Percentiles rank a stretch among this genome's conserved stretches.
These are phyloP conservation scores for Marisa cornuarietis DNA, from an alignment of 1,140 invertebrate species.

Conservation along the genomic window DNA sequence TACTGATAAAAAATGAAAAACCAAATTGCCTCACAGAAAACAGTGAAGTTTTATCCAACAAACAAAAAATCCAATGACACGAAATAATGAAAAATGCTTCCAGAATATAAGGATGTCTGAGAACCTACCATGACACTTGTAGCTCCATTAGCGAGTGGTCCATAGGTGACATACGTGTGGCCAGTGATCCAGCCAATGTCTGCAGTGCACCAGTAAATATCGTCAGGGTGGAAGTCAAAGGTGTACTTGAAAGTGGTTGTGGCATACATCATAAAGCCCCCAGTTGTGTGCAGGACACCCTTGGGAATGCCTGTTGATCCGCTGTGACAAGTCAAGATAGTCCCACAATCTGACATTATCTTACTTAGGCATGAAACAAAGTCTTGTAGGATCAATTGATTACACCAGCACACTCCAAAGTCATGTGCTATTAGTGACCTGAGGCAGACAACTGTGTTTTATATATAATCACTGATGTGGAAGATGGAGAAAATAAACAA, in stretches of 20 bases:
- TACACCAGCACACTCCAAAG: no score
- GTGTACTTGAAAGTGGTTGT: constrained; percentile 75
- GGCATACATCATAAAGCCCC: constrained; percentile 90
- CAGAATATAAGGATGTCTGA: neutral
- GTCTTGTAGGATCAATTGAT: no score
- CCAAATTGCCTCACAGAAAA: neutral
- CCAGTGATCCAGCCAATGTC: constrained; percentile 99
- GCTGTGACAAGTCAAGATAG: constrained; percentile 62
- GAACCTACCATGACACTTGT: constrained; percentile 70
- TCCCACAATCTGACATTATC: no score
- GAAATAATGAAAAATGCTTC: neutral
- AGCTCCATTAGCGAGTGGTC: constrained; percentile 91
- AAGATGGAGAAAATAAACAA: no score
- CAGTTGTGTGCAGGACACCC: constrained; percentile 93
- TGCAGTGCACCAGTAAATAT: constrained; percentile 99
- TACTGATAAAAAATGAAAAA: no score
- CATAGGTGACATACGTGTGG: constrained; percentile 95
- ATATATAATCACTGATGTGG: neutral
- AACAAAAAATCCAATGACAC: no score
- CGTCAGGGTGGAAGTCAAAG: constrained; percentile 91
- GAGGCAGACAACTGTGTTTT: neutral
- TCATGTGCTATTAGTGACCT: no score
- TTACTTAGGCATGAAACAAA: no score
- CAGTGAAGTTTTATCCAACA: neutral
- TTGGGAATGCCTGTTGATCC: constrained; percentile 98